Evolutionary conservation across 2,888 invertebrate species (phyloP).

Genomic region (Mantis religiosa): DNA sequence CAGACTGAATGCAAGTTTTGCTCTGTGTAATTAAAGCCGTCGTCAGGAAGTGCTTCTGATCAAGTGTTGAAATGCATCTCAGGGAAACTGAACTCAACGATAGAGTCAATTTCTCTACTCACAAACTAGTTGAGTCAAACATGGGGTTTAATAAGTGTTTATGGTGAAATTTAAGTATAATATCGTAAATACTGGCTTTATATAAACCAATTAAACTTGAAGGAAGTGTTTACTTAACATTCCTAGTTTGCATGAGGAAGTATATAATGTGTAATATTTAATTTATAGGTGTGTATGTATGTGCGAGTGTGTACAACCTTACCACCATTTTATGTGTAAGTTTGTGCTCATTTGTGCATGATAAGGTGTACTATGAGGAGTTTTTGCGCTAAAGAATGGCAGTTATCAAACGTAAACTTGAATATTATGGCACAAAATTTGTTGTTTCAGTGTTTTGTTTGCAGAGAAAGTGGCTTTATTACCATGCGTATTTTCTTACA

Average conservation of each 20-base stretch:
- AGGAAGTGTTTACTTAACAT: not conserved
- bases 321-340: not conserved
- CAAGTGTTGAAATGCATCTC: not conserved
- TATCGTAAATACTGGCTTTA: not conserved
- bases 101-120: not conserved
- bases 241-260: not conserved
- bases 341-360: not conserved
- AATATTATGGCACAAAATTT: not conserved
- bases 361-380: not conserved
- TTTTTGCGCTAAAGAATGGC: not conserved
- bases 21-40: not conserved
- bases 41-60: not conserved
- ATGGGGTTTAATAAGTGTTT: not conserved
- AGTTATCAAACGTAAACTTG: not conserved
- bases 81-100: constrained; percentile 8
- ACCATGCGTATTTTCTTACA: too few relatives aligned
- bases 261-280: not conserved
- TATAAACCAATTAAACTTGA: not conserved
- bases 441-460: not conserved
- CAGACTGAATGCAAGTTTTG: not conserved
- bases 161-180: not conserved
- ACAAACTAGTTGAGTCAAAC: not conserved
- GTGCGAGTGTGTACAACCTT: not conserved
- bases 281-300: not conserved
- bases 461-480: too few relatives aligned